Conservation (phyloP, 2,888 invertebrate species). For the Stramonita haemastoma region DNA sequence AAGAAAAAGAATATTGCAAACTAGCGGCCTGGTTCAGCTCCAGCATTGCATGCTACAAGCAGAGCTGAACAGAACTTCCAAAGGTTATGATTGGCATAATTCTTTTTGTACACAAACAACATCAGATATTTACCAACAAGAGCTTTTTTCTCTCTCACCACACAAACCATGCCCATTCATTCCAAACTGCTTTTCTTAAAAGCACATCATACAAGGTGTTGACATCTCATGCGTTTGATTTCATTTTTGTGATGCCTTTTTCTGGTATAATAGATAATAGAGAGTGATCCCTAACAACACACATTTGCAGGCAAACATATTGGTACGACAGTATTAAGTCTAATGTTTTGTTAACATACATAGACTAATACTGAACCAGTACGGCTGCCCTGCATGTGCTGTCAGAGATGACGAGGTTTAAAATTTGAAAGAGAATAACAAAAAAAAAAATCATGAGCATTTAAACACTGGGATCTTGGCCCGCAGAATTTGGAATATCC, state of each 20-base stretch:
- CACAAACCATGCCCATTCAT: constrained; percentile 28
- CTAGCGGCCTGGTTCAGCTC: constrained; percentile 35
- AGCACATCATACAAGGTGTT: constrained; percentile 25
- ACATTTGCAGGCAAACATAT: no score
- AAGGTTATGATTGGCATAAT: background rate
- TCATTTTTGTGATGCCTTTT: constrained; percentile 14
- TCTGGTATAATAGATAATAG: constrained; percentile 7
- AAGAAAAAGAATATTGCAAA: constrained; percentile 41
- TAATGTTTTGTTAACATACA: no score
- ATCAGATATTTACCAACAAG: background rate
- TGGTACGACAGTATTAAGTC: no score
- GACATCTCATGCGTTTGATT: background rate
- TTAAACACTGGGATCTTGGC: constrained; percentile 34
- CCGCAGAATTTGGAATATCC: constrained; percentile 40
- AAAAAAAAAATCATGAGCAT: constrained; percentile 40
- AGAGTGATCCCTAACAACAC: background rate
- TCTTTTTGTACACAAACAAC: constrained; percentile 11
- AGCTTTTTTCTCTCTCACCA: background rate
- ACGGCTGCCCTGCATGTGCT: no score
- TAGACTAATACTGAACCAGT: no score
- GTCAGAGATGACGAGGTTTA: background rate
- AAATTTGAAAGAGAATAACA: constrained; percentile 19
- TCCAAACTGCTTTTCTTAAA: background rate
- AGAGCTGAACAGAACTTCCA: background rate
- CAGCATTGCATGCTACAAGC: constrained; percentile 39